These are phyloP conservation scores for Perca fluviatilis DNA, from an alignment of 2,113 vertebrate species.

Conservation along the genomic window DNA sequence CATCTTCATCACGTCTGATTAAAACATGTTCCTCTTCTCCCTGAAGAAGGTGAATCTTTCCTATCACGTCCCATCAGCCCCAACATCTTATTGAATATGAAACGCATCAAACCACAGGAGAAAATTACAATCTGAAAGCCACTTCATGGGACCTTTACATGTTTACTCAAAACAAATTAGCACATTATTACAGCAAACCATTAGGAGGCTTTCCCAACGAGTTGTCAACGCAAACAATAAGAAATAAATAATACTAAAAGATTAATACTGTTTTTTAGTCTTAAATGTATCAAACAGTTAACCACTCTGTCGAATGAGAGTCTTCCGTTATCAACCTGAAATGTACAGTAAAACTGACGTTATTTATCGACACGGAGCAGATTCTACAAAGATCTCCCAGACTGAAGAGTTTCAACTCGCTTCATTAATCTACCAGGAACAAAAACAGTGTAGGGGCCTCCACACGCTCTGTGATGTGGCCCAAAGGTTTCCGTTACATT, in stretches of 20 bases:
- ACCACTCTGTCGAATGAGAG: slow-evolving; percentile 35
- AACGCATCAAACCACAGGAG: slow-evolving; percentile 42
- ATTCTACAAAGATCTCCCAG: slow-evolving; percentile 30
- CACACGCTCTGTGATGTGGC: slow-evolving; percentile 10
- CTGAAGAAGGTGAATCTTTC: slow-evolving; percentile 1
- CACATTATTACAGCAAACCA: slow-evolving; percentile 57
- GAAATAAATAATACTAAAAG: slow-evolving; percentile 73
- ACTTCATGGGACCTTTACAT: slow-evolving; percentile 76
- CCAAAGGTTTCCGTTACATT: slow-evolving; percentile 64
- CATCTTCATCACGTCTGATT: slow-evolving; percentile 15
- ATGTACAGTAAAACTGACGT: slow-evolving; percentile 38
- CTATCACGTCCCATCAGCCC: neutral
- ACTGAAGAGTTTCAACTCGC: slow-evolving; percentile 22
- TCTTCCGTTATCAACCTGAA: slow-evolving; percentile 50
- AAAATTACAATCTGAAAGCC: slow-evolving; percentile 45
- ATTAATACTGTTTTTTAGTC: slow-evolving; percentile 74
- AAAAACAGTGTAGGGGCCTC: slow-evolving; percentile 26
- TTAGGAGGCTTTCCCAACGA: slow-evolving; percentile 45
- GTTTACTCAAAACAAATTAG: slow-evolving; percentile 48
- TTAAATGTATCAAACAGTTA: slow-evolving; percentile 44
- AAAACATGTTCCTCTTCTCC: slow-evolving; percentile 15
- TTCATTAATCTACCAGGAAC: slow-evolving; percentile 22
- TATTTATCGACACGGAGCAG: slow-evolving; percentile 22
- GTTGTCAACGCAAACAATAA: slow-evolving; percentile 66
- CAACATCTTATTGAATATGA: neutral